Base-by-base conservation (phyloP, 2,113 vertebrate genomes). In the Chunga burmeisteri region DNA sequence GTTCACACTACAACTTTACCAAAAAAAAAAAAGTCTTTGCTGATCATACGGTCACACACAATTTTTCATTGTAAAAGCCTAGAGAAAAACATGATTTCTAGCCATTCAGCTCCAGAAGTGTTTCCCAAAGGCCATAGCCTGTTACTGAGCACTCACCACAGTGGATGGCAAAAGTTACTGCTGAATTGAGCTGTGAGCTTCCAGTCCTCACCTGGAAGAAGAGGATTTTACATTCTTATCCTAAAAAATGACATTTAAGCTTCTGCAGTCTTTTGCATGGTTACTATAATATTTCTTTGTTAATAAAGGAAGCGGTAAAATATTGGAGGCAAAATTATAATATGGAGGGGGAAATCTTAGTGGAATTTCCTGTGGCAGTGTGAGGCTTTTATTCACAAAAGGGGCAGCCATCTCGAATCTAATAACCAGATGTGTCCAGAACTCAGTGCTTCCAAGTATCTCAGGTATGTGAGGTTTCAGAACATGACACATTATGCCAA, bases 401-500 rank as follows among this genome's bases (percentile, higher is more conserved):
- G 25, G 19, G 34, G 15, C 68, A 88, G 59, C 27, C 63, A 73
- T 55, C 62, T 65, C 8, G 0, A 88, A 92, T 93, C 34, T 87
- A 81, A 80, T 75, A 95, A 87, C 52, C 94, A 97, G 80, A 89
- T 96, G 93, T 85, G 56, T 79, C 68, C 56, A 95, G 83, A 87
- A 75, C 40, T 75, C n/a, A n/a, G 30, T 47, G 29, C 44, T 94
- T 96, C 81, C 93, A 94, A 96, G 66, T 87, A 87, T 94, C 84
- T 93, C 86, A 96, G 91, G 56, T 96, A 94, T 81, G 73, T 92
- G 86, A 81, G 38, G 49, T 91, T 96, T 94, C 77, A 91, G 68
- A 94, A 66, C 50, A 81, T 15, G 25, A 68, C 36, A 84, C 0
- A 0, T 72, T 65, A 90, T 52, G 78, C 91, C 91, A 97, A 93